Evolutionary conservation across 1,140 invertebrate species (phyloP).

Genomic region (Drosophila burlai): DNA sequence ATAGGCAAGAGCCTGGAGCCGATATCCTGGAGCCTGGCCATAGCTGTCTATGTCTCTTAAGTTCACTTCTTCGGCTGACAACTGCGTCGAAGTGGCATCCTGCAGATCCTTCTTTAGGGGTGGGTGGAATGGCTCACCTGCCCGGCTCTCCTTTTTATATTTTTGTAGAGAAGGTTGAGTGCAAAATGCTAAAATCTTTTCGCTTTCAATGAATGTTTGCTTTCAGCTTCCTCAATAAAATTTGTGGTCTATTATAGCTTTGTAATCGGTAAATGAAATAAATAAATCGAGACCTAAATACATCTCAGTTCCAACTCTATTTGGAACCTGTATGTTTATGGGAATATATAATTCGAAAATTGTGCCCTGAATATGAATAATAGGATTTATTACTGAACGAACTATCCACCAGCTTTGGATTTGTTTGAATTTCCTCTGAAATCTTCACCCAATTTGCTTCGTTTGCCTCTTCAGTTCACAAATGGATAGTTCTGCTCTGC

Average conservation of each 20-base stretch:
- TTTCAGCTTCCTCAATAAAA: not conserved
- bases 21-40: conserved; percentile 17
- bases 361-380: not conserved
- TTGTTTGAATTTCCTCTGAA: conserved; percentile 3
- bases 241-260: not conserved
- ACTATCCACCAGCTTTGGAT: too few relatives aligned
- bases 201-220: conserved; percentile 60
- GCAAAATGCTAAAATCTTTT: conserved; percentile 63
- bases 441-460: conserved; percentile 2
- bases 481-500: conserved; percentile 25
- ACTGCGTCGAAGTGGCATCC: conserved; percentile 48
- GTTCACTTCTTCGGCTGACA: conserved; percentile 51
- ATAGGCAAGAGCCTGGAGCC: conserved; percentile 1
- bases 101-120: conserved; percentile 9
- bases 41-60: conserved; percentile 79
- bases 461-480: conserved; percentile 24
- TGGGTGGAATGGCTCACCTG: not conserved
- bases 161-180: conserved; percentile 10
- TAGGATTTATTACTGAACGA: conserved; percentile 20
- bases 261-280: not conserved
- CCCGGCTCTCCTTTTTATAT: not conserved
- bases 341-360: not conserved
- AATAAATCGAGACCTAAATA: not conserved
- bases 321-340: not conserved
- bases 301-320: not conserved